Conservation (phyloP, 2,797 vertebrate species). For the Spinus olivaceus region DNA sequence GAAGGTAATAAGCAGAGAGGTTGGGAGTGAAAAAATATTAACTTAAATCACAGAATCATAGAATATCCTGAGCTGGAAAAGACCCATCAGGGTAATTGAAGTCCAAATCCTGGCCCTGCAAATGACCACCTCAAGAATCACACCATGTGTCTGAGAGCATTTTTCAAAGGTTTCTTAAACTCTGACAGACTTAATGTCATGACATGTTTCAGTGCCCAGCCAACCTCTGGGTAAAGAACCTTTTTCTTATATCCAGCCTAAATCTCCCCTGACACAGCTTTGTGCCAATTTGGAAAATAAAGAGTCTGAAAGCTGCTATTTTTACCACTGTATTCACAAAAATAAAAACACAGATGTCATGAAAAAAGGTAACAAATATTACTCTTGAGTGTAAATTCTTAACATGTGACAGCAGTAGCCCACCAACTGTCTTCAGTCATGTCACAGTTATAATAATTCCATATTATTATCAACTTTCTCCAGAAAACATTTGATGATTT, state of each 20-base stretch:
- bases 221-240: not conserved
- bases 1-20: not conserved
- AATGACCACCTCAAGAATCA: not conserved
- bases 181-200: not conserved
- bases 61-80: not conserved
- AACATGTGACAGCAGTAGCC: not conserved
- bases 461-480: not conserved
- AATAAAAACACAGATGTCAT: not conserved
- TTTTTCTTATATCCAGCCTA: not conserved
- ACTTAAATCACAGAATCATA: not conserved
- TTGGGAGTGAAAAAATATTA: not conserved
- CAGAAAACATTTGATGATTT: not conserved
- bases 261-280: not conserved
- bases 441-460: not conserved
- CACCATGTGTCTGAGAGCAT: not conserved
- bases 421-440: not conserved
- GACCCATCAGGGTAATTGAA: not conserved
- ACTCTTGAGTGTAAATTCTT: not conserved
- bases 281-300: not conserved
- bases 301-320: not conserved
- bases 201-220: not conserved
- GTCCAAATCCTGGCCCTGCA: not conserved
- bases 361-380: not conserved
- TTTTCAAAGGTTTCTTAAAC: not conserved
- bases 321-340: not conserved